phyloP scores from a whole-genome alignment of 2,113 vertebrate genomes.

The Geococcyx californianus region DNA sequence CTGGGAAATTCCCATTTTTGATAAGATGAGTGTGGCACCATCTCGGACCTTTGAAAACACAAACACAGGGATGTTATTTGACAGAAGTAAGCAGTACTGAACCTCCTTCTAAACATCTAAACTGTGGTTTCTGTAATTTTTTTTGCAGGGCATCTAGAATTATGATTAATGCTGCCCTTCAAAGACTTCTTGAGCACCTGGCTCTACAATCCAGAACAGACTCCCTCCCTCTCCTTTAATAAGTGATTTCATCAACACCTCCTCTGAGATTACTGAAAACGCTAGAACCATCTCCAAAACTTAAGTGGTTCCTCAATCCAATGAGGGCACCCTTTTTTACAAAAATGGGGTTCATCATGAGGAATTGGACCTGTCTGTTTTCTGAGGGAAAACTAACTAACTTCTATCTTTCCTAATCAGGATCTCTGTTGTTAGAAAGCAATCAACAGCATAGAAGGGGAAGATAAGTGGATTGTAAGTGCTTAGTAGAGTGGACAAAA shows the following conservation, averaged over 20 bases:
- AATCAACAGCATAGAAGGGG: background rate
- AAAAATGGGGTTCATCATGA: background rate
- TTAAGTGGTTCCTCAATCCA: background rate
- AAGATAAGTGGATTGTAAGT: background rate
- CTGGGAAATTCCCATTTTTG: constrained; percentile 86
- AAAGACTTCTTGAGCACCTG: background rate
- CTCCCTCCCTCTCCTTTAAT: background rate
- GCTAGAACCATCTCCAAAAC: background rate
- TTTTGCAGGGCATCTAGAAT: background rate
- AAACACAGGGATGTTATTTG: background rate
- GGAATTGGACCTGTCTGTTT: background rate
- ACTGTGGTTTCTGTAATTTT: background rate
- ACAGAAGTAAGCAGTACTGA: background rate
- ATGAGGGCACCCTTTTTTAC: background rate
- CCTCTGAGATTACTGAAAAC: background rate
- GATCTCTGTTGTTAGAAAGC: background rate
- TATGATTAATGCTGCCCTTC: background rate
- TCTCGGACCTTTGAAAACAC: constrained; percentile 87
- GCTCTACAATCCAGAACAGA: background rate
- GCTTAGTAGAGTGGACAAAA: background rate
- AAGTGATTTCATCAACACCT: background rate
- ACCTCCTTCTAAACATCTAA: background rate
- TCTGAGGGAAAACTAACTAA: background rate
- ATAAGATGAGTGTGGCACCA: constrained; percentile 91
- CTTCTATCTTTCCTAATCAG: background rate